A percentile compares a stretch with the other conserved stretches of the same genome.
Conservation (phyloP, 1,140 invertebrate species). For the Centruroides vittatus region DNA sequence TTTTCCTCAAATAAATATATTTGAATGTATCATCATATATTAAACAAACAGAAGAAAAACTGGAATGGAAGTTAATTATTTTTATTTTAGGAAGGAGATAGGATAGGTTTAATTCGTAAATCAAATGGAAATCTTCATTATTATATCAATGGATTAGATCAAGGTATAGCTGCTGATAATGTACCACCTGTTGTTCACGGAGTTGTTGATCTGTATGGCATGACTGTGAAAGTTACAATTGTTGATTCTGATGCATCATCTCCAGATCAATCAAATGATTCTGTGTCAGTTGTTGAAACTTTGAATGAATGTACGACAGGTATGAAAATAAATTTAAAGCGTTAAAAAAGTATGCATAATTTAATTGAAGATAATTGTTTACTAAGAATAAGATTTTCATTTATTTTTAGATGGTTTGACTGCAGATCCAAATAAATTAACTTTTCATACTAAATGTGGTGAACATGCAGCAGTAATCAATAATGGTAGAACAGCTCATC, state of each 20-base stretch:
- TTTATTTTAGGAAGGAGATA: constrained; percentile 56
- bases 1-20: too few relatives aligned
- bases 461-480: constrained; percentile 82
- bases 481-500: constrained; percentile 69
- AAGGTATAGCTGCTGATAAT: constrained; percentile 70
- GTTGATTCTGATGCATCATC: constrained; percentile 32
- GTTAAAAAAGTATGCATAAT: neutral
- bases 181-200: constrained; percentile 80
- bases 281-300: too few relatives aligned
- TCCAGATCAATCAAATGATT: too few relatives aligned
- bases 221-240: constrained; percentile 80
- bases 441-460: constrained; percentile 80
- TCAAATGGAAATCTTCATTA: constrained; percentile 77
- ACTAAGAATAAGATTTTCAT: too few relatives aligned
- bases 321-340: too few relatives aligned
- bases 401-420: too few relatives aligned
- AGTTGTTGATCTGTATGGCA: constrained; percentile 81
- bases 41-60: too few relatives aligned
- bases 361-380: neutral
- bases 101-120: constrained; percentile 76
- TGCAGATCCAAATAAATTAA: constrained; percentile 33
- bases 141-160: constrained; percentile 73
- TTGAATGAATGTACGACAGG: too few relatives aligned
- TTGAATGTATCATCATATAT: too few relatives aligned
- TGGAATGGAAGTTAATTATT: too few relatives aligned